Conservation (phyloP, 2,797 vertebrate genomes). For the Anas flavirostris region DNA sequence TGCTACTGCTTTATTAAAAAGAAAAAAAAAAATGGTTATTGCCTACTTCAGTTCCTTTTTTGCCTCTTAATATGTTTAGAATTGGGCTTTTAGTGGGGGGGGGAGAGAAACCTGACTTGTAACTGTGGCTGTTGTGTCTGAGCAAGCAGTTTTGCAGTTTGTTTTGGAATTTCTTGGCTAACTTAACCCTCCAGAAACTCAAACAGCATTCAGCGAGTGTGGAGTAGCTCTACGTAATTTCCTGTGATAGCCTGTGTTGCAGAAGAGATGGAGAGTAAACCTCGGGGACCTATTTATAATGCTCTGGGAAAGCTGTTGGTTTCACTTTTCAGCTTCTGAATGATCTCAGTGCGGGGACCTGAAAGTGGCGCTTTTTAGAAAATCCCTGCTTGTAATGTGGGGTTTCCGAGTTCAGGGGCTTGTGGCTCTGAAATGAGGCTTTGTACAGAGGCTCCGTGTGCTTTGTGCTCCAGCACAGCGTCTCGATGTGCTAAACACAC, state of each 20-base stretch:
- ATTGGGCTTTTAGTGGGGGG: not conserved
- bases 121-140: not conserved
- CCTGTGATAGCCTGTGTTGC: not conserved
- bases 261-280: not conserved
- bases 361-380: not conserved
- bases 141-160: not conserved
- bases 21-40: not conserved
- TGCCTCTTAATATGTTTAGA: not conserved
- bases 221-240: not conserved
- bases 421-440: not conserved
- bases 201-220: not conserved
- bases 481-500: not conserved
- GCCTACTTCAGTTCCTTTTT: not conserved
- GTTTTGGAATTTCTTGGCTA: conserved; percentile 24
- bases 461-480: not conserved
- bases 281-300: not conserved
- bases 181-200: not conserved
- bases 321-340: conserved; percentile 14
- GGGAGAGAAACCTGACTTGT: not conserved
- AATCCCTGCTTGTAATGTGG: not conserved
- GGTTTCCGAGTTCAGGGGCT: not conserved
- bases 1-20: not conserved
- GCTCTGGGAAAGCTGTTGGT: not conserved
- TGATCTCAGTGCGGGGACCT: not conserved
- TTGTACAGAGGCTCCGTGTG: not conserved